These are phyloP conservation scores for Oscheius myriophilus DNA, from an alignment of 2,888 invertebrate species.

Conservation along the genomic window DNA sequence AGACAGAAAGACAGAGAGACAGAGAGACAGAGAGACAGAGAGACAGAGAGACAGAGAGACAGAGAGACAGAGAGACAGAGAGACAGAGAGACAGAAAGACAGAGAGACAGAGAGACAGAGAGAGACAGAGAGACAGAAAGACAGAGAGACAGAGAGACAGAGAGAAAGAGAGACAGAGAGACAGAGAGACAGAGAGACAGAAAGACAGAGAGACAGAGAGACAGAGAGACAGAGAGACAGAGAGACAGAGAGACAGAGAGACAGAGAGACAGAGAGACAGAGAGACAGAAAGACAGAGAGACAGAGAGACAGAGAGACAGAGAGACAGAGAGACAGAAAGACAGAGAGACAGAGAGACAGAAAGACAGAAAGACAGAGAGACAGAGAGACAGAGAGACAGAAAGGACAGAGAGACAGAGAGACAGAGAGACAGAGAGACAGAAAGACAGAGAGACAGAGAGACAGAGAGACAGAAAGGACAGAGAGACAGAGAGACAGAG, in stretches of 20 bases:
- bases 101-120: neutral
- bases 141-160: neutral
- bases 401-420: neutral
- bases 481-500: too few species aligned
- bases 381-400: neutral
- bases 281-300: neutral
- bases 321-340: neutral
- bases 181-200: slow-evolving; percentile 5
- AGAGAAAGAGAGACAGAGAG: neutral
- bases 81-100: neutral
- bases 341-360: neutral
- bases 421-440: neutral
- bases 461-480: too few species aligned
- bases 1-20: neutral
- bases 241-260: neutral
- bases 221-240: neutral
- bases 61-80: neutral
- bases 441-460: too few species aligned
- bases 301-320: neutral
- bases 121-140: neutral
- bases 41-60: neutral
- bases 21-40: neutral
- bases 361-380: neutral
- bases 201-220: neutral
- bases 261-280: neutral